Percentiles rank a stretch among this genome's conserved stretches.
These are phyloP conservation scores for Plumapathes pennacea DNA, from an alignment of 92 coral and sea anemone genomes.

Conservation along the genomic window DNA sequence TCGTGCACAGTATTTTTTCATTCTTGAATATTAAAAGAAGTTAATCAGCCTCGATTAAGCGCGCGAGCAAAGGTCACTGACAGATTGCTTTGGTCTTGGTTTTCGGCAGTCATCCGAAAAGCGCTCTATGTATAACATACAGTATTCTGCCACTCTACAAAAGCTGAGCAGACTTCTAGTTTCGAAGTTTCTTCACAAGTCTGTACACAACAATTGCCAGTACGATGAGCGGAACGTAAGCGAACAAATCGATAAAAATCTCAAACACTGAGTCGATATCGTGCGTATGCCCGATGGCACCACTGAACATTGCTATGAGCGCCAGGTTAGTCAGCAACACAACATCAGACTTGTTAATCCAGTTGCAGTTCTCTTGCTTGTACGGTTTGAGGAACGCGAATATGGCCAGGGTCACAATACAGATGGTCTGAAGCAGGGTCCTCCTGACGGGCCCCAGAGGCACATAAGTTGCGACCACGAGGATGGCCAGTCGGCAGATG, in stretches of 20 bases:
- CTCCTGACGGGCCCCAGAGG: constrained; percentile 55
- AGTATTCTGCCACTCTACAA: too few species aligned
- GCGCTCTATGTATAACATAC: too few species aligned
- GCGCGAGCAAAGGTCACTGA: too few species aligned
- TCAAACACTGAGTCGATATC: too few species aligned
- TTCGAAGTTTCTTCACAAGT: neutral
- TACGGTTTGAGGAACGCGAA: constrained; percentile 67
- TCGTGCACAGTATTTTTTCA: too few species aligned
- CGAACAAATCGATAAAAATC: constrained; percentile 23
- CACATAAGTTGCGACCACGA: constrained; percentile 47
- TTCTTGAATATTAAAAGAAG: too few species aligned
- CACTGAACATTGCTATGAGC: constrained; percentile 56
- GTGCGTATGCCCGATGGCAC: too few species aligned
- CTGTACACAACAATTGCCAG: neutral
- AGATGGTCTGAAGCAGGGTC: constrained; percentile 57
- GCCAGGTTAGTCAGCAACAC: constrained; percentile 68
- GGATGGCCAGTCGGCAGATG: constrained; percentile 65
- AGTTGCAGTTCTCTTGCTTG: constrained; percentile 23
- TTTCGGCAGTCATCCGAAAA: too few species aligned
- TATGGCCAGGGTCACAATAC: constrained; percentile 61
- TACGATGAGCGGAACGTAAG: constrained; percentile 35
- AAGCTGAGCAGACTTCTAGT: neutral
- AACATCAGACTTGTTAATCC: constrained; percentile 75
- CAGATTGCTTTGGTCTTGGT: too few species aligned
- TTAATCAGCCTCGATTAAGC: too few species aligned